These are phyloP conservation scores for Drosophila grimshawi DNA, from an alignment of 1,140 invertebrate species.

Conservation along the genomic window DNA sequence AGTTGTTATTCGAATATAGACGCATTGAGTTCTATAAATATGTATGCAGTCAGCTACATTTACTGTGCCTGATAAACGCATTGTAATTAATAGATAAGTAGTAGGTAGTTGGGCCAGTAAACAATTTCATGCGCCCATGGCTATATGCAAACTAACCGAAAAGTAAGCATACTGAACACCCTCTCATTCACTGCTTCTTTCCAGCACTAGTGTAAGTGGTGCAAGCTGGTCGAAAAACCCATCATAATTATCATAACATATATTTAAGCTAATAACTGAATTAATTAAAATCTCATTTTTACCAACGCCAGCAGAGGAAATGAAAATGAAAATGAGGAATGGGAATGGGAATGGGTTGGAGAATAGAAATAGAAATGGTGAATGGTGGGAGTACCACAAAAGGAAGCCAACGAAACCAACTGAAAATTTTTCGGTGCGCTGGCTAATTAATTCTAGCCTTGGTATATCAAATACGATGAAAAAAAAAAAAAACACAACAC, in stretches of 20 bases:
- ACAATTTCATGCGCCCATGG: slow-evolving; percentile 32
- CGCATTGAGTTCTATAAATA: neutral
- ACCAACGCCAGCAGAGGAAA: slow-evolving; percentile 34
- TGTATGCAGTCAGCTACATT: neutral
- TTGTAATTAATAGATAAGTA: neutral
- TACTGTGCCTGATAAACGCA: neutral
- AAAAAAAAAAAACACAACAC: slow-evolving; percentile 14
- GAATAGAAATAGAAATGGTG: slow-evolving; percentile 20
- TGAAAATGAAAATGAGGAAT: slow-evolving; percentile 20
- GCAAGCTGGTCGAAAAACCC: slow-evolving; percentile 24
- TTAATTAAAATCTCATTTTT: slow-evolving; percentile 82
- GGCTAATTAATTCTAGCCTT: slow-evolving; percentile 71
- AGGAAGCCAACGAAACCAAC: slow-evolving; percentile 15
- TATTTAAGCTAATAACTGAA: slow-evolving; percentile 82
- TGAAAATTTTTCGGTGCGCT: slow-evolving; percentile 24
- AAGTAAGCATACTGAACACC: slow-evolving; percentile 21
- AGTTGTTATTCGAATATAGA: slow-evolving; percentile 11
- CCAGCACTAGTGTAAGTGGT: neutral
- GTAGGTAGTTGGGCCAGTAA: slow-evolving; percentile 24
- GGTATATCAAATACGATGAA: neutral
- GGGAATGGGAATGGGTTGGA: slow-evolving; percentile 10
- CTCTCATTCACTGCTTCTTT: neutral
- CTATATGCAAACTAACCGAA: neutral
- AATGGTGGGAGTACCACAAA: neutral
- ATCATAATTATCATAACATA: slow-evolving; percentile 65